Evolutionary conservation across 2,113 vertebrate species (phyloP).

Genomic region (Sylvia atricapilla): DNA sequence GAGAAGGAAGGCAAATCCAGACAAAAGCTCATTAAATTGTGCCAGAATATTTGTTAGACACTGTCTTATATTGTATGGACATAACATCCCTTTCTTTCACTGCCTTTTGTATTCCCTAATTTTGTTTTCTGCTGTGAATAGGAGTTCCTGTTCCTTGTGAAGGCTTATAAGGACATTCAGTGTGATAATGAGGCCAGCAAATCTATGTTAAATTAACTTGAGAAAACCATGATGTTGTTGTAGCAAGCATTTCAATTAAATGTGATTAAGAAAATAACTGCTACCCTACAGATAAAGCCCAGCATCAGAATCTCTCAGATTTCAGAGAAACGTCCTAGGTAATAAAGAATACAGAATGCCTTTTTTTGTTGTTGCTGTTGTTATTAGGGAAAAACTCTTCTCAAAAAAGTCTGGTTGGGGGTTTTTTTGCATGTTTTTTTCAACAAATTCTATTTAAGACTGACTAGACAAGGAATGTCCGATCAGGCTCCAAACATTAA

Average conservation of each 20-base stretch:
- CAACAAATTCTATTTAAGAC: not conserved
- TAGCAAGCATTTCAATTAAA: not conserved
- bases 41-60: not conserved
- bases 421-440: not conserved
- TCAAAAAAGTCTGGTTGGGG: not conserved
- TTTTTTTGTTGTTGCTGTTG: not conserved
- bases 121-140: not conserved
- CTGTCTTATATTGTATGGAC: not conserved
- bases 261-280: not conserved
- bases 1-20: not conserved
- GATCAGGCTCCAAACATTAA: not conserved
- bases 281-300: not conserved
- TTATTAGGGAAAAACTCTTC: not conserved
- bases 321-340: not conserved
- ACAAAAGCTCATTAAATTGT: not conserved
- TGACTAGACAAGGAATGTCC: not conserved
- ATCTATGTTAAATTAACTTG: not conserved
- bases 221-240: not conserved
- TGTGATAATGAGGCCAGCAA: not conserved
- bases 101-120: not conserved
- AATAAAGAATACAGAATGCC: not conserved
- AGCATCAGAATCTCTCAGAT: not conserved
- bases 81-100: not conserved
- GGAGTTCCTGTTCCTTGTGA: not conserved
- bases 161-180: not conserved